Evolutionary conservation across 1,140 invertebrate species (phyloP), one percentile per base, ranked within the genome.

Genomic region (Leptopilina boulardi): DNA sequence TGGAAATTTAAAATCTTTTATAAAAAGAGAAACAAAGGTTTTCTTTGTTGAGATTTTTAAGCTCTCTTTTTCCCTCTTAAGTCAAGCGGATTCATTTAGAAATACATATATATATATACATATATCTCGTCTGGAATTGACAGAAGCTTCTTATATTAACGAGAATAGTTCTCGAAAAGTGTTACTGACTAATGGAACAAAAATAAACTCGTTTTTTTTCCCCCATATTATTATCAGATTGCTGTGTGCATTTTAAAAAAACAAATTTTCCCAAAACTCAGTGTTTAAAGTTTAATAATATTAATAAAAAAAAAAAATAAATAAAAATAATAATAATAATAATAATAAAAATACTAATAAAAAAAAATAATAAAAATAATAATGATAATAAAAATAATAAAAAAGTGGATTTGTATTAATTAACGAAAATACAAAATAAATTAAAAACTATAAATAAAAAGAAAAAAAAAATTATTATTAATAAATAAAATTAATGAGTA

Each of bases 1-100:
- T 30, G 3, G n/a, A 71, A 5, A 38, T 30, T 38, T 3, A 71
- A 41, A 8, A 8, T 38, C n/a, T 44, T 73, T 66, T 73, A 74
- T 77, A 77, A 56, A 74, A 56, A 56, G 71, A 56, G 70, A 77
- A 86, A 87, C 86, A 87, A 82, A 84, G 79, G 76, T 54, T 77
- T 79, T 78, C 80, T 87, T 54, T 66, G 23, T 66, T 30, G 15
- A 66, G 13, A 34, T 66, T 66, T 59, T 66, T n/a, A 66, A 66
- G 23, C 23, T 66, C 21, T 30, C 0, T 54, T 38, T 47, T 13
- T 13, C 38, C 44, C 66, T 38, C 42, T 30, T 19, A 4, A 9
- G 3, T 11, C 19, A 38, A 54, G 21, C 26, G 18, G 19, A 23
- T 59, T 66, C 59, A 66, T 2, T 66, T 38, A 38, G 5, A 38